Conservation (phyloP, 1,140 invertebrate species). For the Dinothrombium tinctorium region DNA sequence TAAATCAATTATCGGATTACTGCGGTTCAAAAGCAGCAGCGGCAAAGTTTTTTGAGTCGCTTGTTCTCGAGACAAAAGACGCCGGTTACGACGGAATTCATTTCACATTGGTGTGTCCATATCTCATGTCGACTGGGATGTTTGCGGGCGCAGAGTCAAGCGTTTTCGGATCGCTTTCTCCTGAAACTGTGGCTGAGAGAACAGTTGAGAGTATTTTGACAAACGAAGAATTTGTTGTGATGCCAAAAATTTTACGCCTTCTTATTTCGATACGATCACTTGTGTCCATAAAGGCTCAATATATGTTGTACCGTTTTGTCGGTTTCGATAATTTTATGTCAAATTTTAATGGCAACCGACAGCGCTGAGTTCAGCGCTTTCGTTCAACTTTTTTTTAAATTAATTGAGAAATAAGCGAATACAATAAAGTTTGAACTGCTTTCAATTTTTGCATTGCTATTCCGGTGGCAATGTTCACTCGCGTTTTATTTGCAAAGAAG, state of each 20-base stretch:
- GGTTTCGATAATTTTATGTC: conserved; percentile 1
- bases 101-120: conserved; percentile 74
- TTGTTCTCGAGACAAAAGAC: conserved; percentile 37
- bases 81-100: conserved; percentile 42
- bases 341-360: no score
- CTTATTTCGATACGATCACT: not conserved
- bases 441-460: no score
- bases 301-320: not conserved
- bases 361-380: no score
- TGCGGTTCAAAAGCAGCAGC: conserved; percentile 82
- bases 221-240: not conserved
- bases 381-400: no score
- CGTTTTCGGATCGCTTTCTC: not conserved
- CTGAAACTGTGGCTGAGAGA: not conserved
- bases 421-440: no score
- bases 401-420: no score
- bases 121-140: conserved; percentile 53
- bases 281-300: not conserved
- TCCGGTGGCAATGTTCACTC: no score
- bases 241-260: not conserved
- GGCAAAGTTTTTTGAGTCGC: conserved; percentile 68
- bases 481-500: no score
- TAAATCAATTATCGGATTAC: conserved; percentile 72
- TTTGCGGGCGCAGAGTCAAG: conserved; percentile 31
- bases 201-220: not conserved